phyloP scores from a whole-genome alignment of 1,140 invertebrate genomes.

The Hirudo medicinalis region DNA sequence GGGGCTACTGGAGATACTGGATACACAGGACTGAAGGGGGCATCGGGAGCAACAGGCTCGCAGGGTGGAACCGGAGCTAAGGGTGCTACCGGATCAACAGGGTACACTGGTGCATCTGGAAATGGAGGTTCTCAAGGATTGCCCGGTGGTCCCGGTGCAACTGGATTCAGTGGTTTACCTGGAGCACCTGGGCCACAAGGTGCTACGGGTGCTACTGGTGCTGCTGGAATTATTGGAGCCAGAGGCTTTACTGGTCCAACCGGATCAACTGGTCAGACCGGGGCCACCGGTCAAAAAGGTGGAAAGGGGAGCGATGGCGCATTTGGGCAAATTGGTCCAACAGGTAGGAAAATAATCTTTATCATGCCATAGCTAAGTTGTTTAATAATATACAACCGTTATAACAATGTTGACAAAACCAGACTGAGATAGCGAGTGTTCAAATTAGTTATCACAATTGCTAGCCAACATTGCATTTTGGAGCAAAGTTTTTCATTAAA shows the following conservation, averaged over 20 bases:
- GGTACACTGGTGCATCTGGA: neutral
- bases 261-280: neutral
- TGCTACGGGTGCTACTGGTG: slow-evolving; percentile 9
- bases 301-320: neutral
- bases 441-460: too few species aligned
- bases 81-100: neutral
- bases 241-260: neutral
- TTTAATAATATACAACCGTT: too few species aligned
- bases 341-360: too few species aligned
- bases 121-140: neutral
- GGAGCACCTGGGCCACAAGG: slow-evolving; percentile 8
- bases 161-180: neutral
- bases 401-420: too few species aligned
- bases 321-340: neutral
- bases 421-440: too few species aligned
- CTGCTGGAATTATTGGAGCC: neutral
- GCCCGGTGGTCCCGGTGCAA: neutral
- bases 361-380: too few species aligned
- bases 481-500: too few species aligned
- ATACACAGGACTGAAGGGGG: neutral
- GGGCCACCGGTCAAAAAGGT: slow-evolving; percentile 6
- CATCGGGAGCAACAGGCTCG: neutral
- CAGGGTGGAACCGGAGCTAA: slow-evolving; percentile 2
- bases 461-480: too few species aligned
- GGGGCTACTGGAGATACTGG: neutral